Evolutionary conservation across 2,797 vertebrate genomes (phyloP).

Genomic region (Dicrostonyx torquatus): DNA sequence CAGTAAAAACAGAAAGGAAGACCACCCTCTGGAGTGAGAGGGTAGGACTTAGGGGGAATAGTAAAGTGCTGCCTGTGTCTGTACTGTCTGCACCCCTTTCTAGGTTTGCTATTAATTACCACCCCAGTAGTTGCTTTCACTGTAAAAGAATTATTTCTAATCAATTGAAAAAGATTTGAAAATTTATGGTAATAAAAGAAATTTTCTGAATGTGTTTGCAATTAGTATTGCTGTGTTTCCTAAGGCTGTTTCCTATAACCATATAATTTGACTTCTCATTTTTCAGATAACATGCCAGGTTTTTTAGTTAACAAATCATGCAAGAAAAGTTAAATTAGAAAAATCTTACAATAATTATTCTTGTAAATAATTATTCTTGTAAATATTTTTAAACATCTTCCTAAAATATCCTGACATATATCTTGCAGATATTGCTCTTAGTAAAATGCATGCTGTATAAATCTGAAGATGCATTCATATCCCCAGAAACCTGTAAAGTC

Average conservation of each 20-base stretch:
- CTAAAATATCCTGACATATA: neutral
- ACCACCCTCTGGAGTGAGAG: neutral
- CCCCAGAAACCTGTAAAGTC: neutral
- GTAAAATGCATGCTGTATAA: neutral
- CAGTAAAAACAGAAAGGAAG: neutral
- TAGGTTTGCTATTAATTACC: neutral
- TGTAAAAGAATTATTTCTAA: constrained; percentile 24
- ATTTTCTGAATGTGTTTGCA: neutral
- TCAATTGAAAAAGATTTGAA: neutral
- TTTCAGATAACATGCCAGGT: neutral
- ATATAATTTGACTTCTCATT: constrained; percentile 9
- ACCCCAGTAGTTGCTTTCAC: neutral
- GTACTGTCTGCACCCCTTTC: neutral
- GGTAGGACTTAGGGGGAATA: neutral
- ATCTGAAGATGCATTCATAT: neutral
- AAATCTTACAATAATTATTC: neutral
- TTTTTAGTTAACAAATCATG: neutral
- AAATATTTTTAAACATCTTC: neutral
- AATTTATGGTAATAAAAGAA: neutral
- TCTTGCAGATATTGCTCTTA: neutral
- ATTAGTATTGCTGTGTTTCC: neutral
- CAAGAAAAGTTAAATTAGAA: constrained; percentile 19
- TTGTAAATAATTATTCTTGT: neutral
- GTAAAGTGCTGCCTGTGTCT: neutral
- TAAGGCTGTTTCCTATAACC: neutral